Conservation (phyloP, 2,113 vertebrate species). For the Ammospiza nelsoni region DNA sequence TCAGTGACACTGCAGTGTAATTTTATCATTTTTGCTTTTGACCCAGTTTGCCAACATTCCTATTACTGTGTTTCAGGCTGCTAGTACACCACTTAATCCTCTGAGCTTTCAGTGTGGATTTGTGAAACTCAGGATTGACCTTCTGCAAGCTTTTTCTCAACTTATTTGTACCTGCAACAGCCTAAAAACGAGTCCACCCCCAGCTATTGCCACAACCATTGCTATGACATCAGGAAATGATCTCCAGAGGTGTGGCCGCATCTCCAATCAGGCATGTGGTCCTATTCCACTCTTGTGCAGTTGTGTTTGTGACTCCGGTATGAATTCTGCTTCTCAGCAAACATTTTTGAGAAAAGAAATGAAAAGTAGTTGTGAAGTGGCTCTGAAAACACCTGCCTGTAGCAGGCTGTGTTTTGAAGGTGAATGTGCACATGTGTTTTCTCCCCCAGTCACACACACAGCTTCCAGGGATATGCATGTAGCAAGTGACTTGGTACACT, state of each 20-base stretch:
- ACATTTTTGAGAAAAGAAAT: background rate
- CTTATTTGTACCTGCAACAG: conserved; percentile 98
- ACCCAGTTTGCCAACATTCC: background rate
- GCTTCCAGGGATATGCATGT: accelerated
- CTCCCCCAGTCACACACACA: accelerated
- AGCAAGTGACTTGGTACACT: background rate
- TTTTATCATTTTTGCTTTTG: conserved; percentile 15
- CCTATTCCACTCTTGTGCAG: background rate
- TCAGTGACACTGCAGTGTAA: background rate
- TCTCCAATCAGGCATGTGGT: conserved; percentile 88
- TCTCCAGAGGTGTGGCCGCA: conserved; percentile 94
- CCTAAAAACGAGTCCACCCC: conserved; percentile 96
- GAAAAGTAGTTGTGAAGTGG: background rate
- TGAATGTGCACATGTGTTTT: accelerated
- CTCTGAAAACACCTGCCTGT: background rate
- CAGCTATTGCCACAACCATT: conserved; percentile 93
- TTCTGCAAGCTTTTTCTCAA: conserved; percentile 94
- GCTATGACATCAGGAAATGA: conserved; percentile 93
- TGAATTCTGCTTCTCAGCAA: background rate
- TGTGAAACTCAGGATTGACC: conserved; percentile 96
- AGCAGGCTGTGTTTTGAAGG: background rate
- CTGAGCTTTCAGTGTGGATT: conserved; percentile 97
- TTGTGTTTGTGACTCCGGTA: background rate
- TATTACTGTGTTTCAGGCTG: conserved; percentile 81
- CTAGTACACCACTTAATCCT: conserved; percentile 95